Base-by-base conservation (phyloP, 2,888 invertebrate genomes). In the Dryadula phaetusa region DNA sequence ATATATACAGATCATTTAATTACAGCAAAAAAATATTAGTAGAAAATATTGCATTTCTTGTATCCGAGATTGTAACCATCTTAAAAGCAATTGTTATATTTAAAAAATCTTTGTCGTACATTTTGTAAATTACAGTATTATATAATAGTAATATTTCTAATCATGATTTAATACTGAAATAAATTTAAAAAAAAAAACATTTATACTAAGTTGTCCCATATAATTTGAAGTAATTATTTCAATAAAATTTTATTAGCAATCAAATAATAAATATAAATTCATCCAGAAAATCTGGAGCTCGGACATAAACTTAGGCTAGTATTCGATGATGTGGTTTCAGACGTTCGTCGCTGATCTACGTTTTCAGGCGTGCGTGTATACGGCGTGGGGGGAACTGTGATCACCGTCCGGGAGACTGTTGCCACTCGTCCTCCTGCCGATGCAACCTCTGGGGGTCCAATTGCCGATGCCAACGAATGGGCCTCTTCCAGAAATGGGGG, bases 401-500 rank as follows among this genome's bases (percentile, higher is more conserved):
- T 88, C 96, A 97, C 85, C 94, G 97, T 70, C 96, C 96, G 12
- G 95, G 96, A 72, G 97, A 97, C 87, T 97, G 97, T 93, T 97
- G 97, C 93, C 95, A 95, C 92, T 96, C 96, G 78, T 96, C 96
- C 73, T 95, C 96, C 73, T 97, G 97, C 90, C 94, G 97, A 72
- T 97, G 97, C 94, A 97, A 97, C 88, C 93, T 97, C 62, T 97
- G 97, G 97, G 97, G 97, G 70, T 95, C 96, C 83, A 97, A 97
- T 93, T 97, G 97, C 88, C 94, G 96, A 80, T 97, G 97, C 88
- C 97, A 97, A 88, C 95, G 97, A 78, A 95, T 96, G 95, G 97
- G 97, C 70, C 94, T 97, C 82, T 97, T 97, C 94, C 97, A 97
- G 86, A 96, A 96, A 91, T 96, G 96, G 96, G 96, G 96, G 85